phyloP scores from a whole-genome alignment of 2,797 vertebrate genomes.

The Clarias platycephalus region DNA sequence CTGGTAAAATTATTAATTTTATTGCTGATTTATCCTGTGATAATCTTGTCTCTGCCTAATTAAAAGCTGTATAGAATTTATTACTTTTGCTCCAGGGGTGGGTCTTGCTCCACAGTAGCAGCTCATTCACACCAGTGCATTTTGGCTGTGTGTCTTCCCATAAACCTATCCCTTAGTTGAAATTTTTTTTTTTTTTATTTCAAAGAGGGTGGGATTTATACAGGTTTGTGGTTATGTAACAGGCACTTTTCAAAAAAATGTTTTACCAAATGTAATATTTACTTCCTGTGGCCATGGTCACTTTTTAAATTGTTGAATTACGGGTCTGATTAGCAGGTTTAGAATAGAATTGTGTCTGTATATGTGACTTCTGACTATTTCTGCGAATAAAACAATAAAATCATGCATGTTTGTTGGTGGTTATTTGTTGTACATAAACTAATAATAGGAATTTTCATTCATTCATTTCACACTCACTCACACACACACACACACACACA shows the following conservation, averaged over 20 bases:
- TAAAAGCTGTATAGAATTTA: background rate
- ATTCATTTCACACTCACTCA: too few species aligned
- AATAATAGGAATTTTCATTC: too few species aligned
- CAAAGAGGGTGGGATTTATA: background rate
- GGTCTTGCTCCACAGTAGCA: background rate
- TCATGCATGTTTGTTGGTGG: background rate
- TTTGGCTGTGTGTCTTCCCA: background rate
- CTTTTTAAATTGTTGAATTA: background rate
- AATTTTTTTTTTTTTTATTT: too few species aligned
- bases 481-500: slow-evolving; percentile 3
- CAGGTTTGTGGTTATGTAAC: background rate
- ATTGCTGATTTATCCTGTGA: background rate
- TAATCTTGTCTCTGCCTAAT: background rate
- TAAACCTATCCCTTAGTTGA: background rate
- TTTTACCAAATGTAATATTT: background rate
- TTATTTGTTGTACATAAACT: background rate
- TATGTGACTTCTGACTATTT: background rate
- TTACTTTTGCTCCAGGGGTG: background rate
- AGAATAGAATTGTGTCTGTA: too few species aligned
- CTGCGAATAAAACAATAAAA: background rate
- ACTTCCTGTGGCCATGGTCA: background rate
- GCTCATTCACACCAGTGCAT: background rate
- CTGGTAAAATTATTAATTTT: background rate
- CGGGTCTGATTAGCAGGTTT: background rate
- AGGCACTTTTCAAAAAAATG: background rate